Evolutionary conservation across 2,888 invertebrate genomes (phyloP), one percentile per base, ranked within the genome.

Genomic region (Horisme vitalbata): DNA sequence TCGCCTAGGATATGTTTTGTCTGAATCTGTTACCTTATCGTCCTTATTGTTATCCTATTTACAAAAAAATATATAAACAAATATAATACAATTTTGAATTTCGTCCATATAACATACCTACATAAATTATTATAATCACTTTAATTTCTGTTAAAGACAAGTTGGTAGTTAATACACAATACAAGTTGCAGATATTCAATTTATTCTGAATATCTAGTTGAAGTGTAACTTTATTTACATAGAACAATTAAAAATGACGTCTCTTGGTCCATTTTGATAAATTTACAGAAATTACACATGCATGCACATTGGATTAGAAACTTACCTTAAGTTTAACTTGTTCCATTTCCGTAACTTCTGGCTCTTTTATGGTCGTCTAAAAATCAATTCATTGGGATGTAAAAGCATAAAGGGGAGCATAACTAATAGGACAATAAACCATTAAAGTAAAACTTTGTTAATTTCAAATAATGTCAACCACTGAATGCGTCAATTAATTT

Each of bases 241-340:
- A 61, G 33, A 57, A 50, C 55, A 52, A 63, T 54, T 51, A 43
- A 41, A 31, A 38, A 37, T 43, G 26, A 28, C 12, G 4, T 6
- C 13, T 24, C 18, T 30, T 32, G 21, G 9, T 36, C 11, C 10
- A 6, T 44, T 30, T 32, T 8, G 15, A 3, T 4, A 28, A 30
- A 12, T n/a, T 21, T 30, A 43, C 27, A 45, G 5, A 24, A 48
- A 36, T 41, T 35, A 34, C 31, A 50, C 67, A 59, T 65, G 65
- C 76, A 65, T 55, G 55, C 54, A 51, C 33, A 9, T 27, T 55
- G 24, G 46, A 31, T 14, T 38, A 46, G 8, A 18, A 62, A 71
- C 86, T 86, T 82, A 89, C 89, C 87, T 88, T 89, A 1, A 89
- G 68, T 70, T 88, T 88, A 34, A 89, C 65, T 71, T 84, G 67